These are phyloP conservation scores for Esox masquinongy DNA, from an alignment of 2,797 vertebrate species.

Conservation along the genomic window DNA sequence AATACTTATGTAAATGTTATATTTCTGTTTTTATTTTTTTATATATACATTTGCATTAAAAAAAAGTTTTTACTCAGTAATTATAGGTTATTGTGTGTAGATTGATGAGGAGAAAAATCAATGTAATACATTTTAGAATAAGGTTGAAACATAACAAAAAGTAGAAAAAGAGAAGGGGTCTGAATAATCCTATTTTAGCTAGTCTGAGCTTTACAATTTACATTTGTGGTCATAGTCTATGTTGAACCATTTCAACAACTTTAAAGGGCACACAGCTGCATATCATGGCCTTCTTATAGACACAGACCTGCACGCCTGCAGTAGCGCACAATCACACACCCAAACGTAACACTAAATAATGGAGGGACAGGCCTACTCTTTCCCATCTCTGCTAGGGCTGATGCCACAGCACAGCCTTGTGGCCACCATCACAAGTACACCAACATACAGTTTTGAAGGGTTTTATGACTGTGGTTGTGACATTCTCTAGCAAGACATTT, in stretches of 20 bases:
- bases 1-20: no score
- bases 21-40: no score
- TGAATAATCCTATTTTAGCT: no score
- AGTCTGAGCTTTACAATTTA: no score
- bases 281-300: conserved; percentile 1
- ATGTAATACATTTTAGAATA: no score
- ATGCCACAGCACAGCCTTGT: conserved; percentile 62
- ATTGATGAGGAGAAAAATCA: no score
- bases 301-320: neutral
- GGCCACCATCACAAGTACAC: conserved; percentile 35
- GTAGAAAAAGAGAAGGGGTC: no score
- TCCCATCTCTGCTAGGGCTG: neutral
- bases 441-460: neutral
- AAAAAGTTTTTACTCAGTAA: no score
- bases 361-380: neutral
- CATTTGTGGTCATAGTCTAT: neutral
- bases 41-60: no score
- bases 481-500: neutral
- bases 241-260: neutral
- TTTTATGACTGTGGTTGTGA: conserved; percentile 1
- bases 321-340: neutral
- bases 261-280: neutral
- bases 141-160: no score
- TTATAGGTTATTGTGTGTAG: no score
- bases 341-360: neutral